Evolutionary conservation across 1,140 invertebrate genomes (phyloP), one percentile per base, ranked within the genome.

Genomic region (Atta colombica): DNA sequence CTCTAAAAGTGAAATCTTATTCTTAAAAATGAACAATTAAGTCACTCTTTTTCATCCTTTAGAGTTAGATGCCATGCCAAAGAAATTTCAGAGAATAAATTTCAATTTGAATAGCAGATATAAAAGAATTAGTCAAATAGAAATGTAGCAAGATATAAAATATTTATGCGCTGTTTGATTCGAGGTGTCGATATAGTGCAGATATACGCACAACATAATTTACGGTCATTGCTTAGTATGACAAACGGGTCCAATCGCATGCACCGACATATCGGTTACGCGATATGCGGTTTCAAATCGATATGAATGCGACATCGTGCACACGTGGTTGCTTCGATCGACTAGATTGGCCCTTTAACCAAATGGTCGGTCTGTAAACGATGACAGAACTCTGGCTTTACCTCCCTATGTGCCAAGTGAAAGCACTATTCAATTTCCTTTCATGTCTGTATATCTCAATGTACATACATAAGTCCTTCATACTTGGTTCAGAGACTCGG

Each of bases 371-470:
- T 77, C 74, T 68, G 74, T 72, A 71, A 87, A 75, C 72, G 74
- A 69, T 77, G 88, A 87, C 85, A 78, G 66, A 69, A 53, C 77
- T 80, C 51, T 51, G n/a, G 68, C 68, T 87, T 87, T 28, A 61
- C 51, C 45, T 58, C 68, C 39, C 78, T 85, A 66, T 66, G 16
- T 61, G 39, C 82, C 71, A 81, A 81, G 45, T 82, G 71, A 82
- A 72, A 90, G 82, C 89, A 68, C 86, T 88, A 84, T 88, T 88
- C 86, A 90, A 90, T 90, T 90, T 90, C 82, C 87, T 86, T 72
- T 85, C 78, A 87, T 84, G 77, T 58, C 31, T 53, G 21, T 18
- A 35, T 61, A 35, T 61, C 21, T 25, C 35, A 74, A 60, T 49
- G 28, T 87, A 21, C 25, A 69, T 72, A 89, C 58, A 31, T 74